Evolutionary conservation across 2,888 invertebrate genomes (phyloP).

Genomic region (Hirtodrosophila trivittata): DNA sequence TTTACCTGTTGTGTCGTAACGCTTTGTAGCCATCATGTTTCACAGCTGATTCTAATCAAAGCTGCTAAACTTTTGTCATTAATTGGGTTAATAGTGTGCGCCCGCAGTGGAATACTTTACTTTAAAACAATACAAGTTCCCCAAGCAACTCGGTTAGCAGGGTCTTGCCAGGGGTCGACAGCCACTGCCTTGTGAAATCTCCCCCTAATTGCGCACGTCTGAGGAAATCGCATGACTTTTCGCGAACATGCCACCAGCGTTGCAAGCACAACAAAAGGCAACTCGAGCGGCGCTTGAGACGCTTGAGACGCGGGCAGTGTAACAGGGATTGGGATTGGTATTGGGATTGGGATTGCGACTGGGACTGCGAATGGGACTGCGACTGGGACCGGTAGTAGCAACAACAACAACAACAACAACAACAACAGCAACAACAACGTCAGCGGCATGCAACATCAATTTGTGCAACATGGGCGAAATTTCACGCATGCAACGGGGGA

Average conservation of each 20-base stretch:
- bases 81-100: slow-evolving; percentile 61
- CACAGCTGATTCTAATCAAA: slow-evolving; percentile 58
- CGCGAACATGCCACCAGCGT: slow-evolving; percentile 67
- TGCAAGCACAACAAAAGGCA: slow-evolving; percentile 40
- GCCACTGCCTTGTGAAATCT: not conserved
- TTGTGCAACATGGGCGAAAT: slow-evolving; percentile 73
- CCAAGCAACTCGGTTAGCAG: slow-evolving; percentile 21
- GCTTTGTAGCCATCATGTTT: slow-evolving; percentile 53
- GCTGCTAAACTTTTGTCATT: slow-evolving; percentile 61
- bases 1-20: slow-evolving; percentile 44
- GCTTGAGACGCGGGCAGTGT: not conserved
- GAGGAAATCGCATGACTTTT: slow-evolving; percentile 68
- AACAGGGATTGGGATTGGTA: not conserved
- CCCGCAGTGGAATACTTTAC: slow-evolving; percentile 46
- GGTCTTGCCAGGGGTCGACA: slow-evolving; percentile 37
- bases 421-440: slow-evolving; percentile 24
- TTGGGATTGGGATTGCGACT: not conserved
- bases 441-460: slow-evolving; percentile 70
- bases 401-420: not conserved
- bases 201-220: slow-evolving; percentile 60
- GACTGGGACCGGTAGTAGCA: slow-evolving; percentile 2
- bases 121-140: slow-evolving; percentile 23
- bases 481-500: slow-evolving; percentile 62
- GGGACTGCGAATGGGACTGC: slow-evolving; percentile 6
- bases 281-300: slow-evolving; percentile 7